phyloP scores from a whole-genome alignment of 2,888 invertebrate genomes.

The Eustalomyia histrio region DNA sequence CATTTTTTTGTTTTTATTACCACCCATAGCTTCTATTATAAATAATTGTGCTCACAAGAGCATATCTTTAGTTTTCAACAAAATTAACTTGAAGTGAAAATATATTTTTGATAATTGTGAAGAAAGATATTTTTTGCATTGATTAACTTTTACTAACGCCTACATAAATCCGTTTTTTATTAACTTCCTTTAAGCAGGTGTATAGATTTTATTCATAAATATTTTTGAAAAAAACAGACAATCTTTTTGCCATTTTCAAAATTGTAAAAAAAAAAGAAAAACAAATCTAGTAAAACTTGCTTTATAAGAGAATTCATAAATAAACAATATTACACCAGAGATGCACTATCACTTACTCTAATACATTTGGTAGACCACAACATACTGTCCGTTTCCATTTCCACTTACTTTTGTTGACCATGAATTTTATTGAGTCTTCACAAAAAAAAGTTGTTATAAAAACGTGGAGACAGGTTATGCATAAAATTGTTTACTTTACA shows the following conservation, averaged over 20 bases:
- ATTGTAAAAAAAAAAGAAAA: not conserved
- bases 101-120: too few species aligned
- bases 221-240: not conserved
- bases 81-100: not conserved
- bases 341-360: slow-evolving; percentile 3
- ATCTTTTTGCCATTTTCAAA: not conserved
- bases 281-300: slow-evolving; percentile 21
- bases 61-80: slow-evolving; percentile 1
- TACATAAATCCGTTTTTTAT: slow-evolving; percentile 1
- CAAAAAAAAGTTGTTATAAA: slow-evolving; percentile 10
- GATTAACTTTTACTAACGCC: slow-evolving; percentile 20
- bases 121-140: too few species aligned
- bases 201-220: slow-evolving; percentile 13
- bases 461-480: not conserved
- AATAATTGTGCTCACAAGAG: slow-evolving; percentile 4
- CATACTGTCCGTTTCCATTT: not conserved
- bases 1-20: too few species aligned
- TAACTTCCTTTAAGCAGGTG: slow-evolving; percentile 15
- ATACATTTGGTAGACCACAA: not conserved
- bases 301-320: not conserved
- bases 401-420: slow-evolving; percentile 4
- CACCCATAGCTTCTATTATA: not conserved
- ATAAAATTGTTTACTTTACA: not conserved
- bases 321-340: slow-evolving; percentile 1
- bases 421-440: not conserved